Percentiles rank a stretch among this genome's conserved stretches.
Conservation (phyloP, 2,888 invertebrate genomes). For the Thereva unica region DNA sequence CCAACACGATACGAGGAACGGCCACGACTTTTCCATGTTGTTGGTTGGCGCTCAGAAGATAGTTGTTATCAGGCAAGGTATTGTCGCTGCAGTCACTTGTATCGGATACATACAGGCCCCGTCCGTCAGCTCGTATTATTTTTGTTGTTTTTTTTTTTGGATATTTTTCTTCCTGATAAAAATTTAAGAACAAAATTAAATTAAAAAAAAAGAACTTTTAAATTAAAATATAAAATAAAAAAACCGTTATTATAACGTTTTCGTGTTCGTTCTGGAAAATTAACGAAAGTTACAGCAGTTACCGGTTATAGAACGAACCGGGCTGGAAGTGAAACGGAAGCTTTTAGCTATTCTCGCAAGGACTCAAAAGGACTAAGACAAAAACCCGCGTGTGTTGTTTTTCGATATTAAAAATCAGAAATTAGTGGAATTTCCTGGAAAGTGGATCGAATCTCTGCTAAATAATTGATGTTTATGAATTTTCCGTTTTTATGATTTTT, state of each 20-base stretch:
- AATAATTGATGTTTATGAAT: background rate
- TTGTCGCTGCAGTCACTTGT: slow-evolving; percentile 2
- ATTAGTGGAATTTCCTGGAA: background rate
- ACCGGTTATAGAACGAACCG: no score
- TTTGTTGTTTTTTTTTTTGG: no score
- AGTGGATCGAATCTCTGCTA: slow-evolving; percentile 15
- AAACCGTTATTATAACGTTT: no score
- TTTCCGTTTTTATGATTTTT: background rate
- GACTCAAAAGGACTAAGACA: slow-evolving; percentile 6
- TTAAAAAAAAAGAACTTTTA: no score
- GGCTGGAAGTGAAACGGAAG: background rate
- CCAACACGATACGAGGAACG: no score
- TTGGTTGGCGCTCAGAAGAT: slow-evolving; percentile 1
- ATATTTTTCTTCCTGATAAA: no score
- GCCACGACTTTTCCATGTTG: background rate
- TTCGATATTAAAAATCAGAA: background rate
- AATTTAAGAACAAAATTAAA: no score
- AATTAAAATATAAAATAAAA: no score
- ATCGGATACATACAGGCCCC: background rate
- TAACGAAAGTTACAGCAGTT: no score
- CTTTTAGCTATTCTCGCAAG: background rate
- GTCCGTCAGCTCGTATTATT: no score
- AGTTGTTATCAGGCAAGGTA: slow-evolving; percentile 24
- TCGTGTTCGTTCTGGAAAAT: no score
- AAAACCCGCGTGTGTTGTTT: slow-evolving; percentile 13